A percentile compares a stretch with the other conserved stretches of the same genome.
Conservation (phyloP, 2,888 invertebrate species). For the Acleris cristana region DNA sequence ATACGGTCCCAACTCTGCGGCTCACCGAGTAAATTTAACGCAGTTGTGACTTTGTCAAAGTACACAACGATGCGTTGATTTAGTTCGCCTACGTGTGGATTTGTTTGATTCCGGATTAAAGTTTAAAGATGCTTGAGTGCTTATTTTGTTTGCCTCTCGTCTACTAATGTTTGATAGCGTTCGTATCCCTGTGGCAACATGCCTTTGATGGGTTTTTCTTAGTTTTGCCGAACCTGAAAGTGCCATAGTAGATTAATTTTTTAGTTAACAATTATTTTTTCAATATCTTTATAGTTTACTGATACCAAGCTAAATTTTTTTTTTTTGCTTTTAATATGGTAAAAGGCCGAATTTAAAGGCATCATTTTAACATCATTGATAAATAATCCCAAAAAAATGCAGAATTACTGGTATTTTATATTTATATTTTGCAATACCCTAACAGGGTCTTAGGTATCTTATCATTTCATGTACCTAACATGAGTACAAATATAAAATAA, state of each 20-base stretch:
- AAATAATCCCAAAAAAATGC: no score
- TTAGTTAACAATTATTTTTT: no score
- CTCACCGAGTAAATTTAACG: conserved; percentile 56
- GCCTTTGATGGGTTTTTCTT: neutral
- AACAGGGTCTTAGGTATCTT: no score
- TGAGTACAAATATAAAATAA: no score
- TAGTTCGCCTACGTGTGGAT: conserved; percentile 54
- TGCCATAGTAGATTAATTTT: neutral
- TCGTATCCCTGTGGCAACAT: conserved; percentile 23
- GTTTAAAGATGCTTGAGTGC: conserved; percentile 42
- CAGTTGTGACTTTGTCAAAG: conserved; percentile 65
- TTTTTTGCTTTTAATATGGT: no score
- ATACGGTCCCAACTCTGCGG: conserved; percentile 59
- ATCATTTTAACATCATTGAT: no score
- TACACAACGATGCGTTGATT: conserved; percentile 65
- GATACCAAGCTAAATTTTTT: no score
- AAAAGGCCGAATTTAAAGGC: no score
- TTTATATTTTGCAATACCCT: no score
- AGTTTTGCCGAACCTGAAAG: neutral
- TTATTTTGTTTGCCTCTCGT: conserved; percentile 42
- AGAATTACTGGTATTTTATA: no score
- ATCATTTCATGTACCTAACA: no score
- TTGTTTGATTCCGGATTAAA: conserved; percentile 57
- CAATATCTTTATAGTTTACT: no score
- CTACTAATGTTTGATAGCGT: conserved; percentile 31